Conservation (phyloP, 2,797 vertebrate species). For the Esox lucius region DNA sequence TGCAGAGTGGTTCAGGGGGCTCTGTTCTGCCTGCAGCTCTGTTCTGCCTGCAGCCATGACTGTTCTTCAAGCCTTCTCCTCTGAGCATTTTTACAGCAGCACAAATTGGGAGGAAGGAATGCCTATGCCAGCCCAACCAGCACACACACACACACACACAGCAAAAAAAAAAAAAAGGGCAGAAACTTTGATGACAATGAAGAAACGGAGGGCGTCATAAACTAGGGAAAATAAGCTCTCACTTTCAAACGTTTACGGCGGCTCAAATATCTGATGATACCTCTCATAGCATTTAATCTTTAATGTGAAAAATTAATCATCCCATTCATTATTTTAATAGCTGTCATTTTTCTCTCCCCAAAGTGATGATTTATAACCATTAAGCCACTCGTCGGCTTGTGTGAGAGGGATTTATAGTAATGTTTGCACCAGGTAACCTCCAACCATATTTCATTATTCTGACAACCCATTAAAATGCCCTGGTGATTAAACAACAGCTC, state of each 20-base stretch:
- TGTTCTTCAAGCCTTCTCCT: constrained; percentile 67
- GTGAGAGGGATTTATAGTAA: constrained; percentile 78
- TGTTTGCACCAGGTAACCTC: constrained; percentile 79
- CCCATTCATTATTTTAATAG: constrained; percentile 82
- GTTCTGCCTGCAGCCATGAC: constrained; percentile 63
- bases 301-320: constrained; percentile 83
- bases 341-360: constrained; percentile 76
- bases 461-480: constrained; percentile 78
- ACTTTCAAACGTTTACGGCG: constrained; percentile 68
- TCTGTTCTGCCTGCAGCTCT: constrained; percentile 28
- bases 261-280: constrained; percentile 72
- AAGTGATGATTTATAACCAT: constrained; percentile 77
- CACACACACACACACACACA: neutral
- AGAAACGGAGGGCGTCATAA: constrained; percentile 60
- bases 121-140: constrained; percentile 32
- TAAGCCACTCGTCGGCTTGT: constrained; percentile 61
- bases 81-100: constrained; percentile 59
- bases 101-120: constrained; percentile 65
- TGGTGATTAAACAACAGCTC: constrained; percentile 77
- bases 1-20: constrained; percentile 49
- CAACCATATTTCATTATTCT: constrained; percentile 76
- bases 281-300: constrained; percentile 78
- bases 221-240: constrained; percentile 65
- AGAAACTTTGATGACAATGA: constrained; percentile 54
- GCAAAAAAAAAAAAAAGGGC: constrained; percentile 4